These are phyloP conservation scores for Sebastes glaucus DNA, from an alignment of 2,797 vertebrate species.

Conservation along the genomic window DNA sequence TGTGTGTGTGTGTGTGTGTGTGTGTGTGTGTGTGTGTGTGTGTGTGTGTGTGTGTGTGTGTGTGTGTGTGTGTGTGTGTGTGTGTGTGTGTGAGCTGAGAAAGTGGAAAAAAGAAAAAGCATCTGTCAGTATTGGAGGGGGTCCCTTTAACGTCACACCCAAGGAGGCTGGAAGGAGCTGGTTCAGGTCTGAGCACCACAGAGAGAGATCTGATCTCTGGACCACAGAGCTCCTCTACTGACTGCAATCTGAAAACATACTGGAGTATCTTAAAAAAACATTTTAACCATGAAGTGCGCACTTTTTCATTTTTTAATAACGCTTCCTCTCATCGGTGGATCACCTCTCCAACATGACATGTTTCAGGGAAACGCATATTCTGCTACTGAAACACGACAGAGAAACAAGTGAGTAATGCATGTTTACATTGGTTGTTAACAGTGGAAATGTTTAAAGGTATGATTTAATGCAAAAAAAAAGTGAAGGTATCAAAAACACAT, in stretches of 20 bases:
- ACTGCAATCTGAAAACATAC: conserved; percentile 14
- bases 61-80: no score
- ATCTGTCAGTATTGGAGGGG: conserved; percentile 45
- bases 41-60: background rate
- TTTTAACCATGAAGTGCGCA: conserved; percentile 59
- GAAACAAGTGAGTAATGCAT: conserved; percentile 79
- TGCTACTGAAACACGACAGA: conserved; percentile 67
- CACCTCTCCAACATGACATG: conserved; percentile 75
- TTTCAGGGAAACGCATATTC: conserved; percentile 75
- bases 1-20: background rate
- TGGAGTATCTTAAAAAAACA: background rate
- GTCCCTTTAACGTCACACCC: conserved; percentile 63
- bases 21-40: background rate
- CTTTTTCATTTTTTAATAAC: conserved; percentile 50
- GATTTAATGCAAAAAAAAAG: no score
- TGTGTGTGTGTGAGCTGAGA: background rate
- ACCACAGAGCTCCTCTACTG: background rate
- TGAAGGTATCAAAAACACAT: no score
- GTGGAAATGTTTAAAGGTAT: no score
- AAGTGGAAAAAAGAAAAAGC: background rate
- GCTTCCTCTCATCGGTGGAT: conserved; percentile 61
- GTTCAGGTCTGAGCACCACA: background rate
- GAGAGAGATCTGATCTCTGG: background rate
- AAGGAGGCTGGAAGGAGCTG: conserved; percentile 34
- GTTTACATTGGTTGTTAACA: no score